These are phyloP conservation scores for Pomatorhinus ruficollis DNA, from an alignment of 2,113 vertebrate species.

Conservation along the genomic window DNA sequence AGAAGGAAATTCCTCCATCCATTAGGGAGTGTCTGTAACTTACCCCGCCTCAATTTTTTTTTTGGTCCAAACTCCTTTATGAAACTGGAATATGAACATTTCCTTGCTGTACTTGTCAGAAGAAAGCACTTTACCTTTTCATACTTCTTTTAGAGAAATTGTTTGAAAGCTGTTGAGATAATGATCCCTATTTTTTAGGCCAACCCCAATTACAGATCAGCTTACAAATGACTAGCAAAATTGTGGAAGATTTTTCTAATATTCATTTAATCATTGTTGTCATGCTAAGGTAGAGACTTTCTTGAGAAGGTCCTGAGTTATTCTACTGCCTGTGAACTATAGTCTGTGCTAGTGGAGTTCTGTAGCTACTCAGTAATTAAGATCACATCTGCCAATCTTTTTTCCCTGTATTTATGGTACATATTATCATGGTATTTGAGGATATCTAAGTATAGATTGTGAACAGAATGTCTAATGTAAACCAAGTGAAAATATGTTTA, in stretches of 20 bases:
- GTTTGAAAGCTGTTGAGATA: background rate
- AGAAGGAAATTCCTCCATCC: conserved; percentile 24
- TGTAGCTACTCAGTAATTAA: background rate
- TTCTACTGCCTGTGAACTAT: background rate
- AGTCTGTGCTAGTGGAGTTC: background rate
- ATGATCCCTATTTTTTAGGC: background rate
- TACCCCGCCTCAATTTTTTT: background rate
- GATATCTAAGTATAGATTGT: conserved; percentile 2
- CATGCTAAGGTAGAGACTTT: background rate
- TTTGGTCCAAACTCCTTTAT: background rate
- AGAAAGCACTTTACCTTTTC: background rate
- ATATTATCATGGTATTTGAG: background rate
- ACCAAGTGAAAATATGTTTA: background rate
- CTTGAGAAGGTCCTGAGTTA: background rate
- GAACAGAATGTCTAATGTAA: background rate
- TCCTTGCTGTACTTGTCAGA: background rate
- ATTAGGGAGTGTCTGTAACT: conserved; percentile 25
- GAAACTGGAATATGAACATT: background rate
- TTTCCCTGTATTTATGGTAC: background rate
- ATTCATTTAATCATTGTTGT: background rate
- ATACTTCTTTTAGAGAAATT: background rate
- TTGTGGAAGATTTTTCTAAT: background rate
- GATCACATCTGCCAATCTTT: background rate
- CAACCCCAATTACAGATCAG: background rate
- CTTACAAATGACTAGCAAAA: background rate